Base-by-base conservation (phyloP, 2,113 vertebrate species). In the Ploceus nigricollis region DNA sequence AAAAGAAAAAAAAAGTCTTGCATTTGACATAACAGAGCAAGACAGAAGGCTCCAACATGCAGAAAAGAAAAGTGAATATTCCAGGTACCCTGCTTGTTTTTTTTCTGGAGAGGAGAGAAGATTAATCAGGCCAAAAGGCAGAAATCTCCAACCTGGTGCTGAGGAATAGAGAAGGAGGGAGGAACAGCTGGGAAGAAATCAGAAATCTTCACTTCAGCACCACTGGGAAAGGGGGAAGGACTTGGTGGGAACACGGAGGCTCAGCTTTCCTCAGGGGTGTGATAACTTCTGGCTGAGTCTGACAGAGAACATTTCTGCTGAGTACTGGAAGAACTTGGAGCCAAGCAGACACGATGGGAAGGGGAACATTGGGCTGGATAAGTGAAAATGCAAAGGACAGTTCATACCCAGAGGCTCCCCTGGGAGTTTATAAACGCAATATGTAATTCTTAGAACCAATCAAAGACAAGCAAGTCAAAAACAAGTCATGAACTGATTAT, bases 301-400 rank as follows among this genome's bases (percentile, higher is more conserved):
- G 96, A 93, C 93, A 90, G 50, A 84, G 86, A 37, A 60, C 69
- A 64, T 94, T 97, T 94, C 97, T 96, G 92, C 89, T 96, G 96
- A 98, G 92, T 15, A 60, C 85, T 90, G n/a, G 51, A 81, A 73
- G 95, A 96, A 94, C 90, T 22, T 70, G 57, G 87, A 92, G 93
- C 94, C 97, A 97, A 89, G 94, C 80, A 96, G 94, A 95, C 78
- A 50, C 58, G n/a, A 75, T 81, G 93, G 90, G 57, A 96, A 71
- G 93, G 90, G 88, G 89, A 87, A 94, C 1, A 71, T 82, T 95
- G 35, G 23, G 70, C 96, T 97, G 77, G 78, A 71, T 75, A 92
- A 71, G 87, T 47, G 90, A 79, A 94, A 97, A 83, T 8, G 40
- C 68, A 78, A 97, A 92, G 72, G 94, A 89, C 81, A 85, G 63